These are phyloP conservation scores for Melipona beecheii DNA, from an alignment of 2,888 invertebrate genomes.

Conservation along the genomic window DNA sequence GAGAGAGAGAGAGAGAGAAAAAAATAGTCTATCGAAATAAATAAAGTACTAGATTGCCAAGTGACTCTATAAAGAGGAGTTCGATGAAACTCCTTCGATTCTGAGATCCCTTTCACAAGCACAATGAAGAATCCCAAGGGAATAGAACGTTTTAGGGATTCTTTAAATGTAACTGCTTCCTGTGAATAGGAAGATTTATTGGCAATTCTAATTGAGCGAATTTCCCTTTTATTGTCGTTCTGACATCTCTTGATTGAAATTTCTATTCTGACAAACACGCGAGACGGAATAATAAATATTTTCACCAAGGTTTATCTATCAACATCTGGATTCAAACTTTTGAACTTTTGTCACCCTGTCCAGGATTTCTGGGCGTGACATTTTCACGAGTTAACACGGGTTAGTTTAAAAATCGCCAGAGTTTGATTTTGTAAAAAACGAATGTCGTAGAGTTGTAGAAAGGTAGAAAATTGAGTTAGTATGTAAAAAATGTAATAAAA, in stretches of 20 bases:
- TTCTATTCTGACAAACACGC: not conserved
- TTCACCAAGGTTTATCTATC: not conserved
- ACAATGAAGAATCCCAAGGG: not conserved
- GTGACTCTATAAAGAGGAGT: not conserved
- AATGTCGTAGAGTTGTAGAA: no score
- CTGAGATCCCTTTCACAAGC: not conserved
- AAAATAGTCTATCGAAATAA: not conserved
- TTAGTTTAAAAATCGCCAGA: slow-evolving; percentile 6
- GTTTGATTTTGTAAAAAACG: no score
- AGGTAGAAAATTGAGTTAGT: no score
- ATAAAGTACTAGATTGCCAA: not conserved
- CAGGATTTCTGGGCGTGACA: no score
- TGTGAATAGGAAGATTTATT: not conserved
- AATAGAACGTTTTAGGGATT: not conserved
- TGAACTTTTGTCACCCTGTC: not conserved
- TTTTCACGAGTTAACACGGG: not conserved
- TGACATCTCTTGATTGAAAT: not conserved
- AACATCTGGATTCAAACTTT: not conserved
- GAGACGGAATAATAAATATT: not conserved
- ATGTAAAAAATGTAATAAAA: no score
- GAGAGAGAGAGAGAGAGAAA: not conserved
- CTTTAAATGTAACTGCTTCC: not conserved
- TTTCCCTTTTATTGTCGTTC: not conserved
- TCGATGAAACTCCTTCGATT: not conserved
- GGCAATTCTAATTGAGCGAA: not conserved